Base-by-base conservation (phyloP, 2,888 invertebrate species). In the Craniophora ligustri region DNA sequence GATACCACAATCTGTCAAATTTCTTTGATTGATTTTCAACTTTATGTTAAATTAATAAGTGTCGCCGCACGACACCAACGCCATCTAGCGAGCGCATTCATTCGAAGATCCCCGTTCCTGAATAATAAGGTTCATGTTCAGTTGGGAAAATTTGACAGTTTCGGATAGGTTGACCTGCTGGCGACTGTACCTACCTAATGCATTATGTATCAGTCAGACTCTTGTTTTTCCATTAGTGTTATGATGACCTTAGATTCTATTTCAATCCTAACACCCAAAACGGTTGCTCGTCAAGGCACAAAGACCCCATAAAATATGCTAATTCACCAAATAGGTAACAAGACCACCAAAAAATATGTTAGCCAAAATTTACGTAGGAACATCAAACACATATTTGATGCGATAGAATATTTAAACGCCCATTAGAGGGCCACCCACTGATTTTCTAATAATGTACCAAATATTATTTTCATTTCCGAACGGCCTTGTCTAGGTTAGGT, bases 381-480 rank as follows among this genome's bases (percentile, higher is more conserved):
- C 32, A 59, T 56, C 18, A 42, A 54, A 59, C 47, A 56, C 53
- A 36, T 47, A 54, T 47, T 63, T 59, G 48, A 68, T 67, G 32
- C 42, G 55, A 56, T 62, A 53, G 56, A 65, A 63, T 73, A 72
- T 67, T 65, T 63, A 71, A 71, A 54, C 42, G 45, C 13, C 39
- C 74, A 67, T 67, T 70, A 75, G 53, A 40, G 47, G 50, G 21
- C 63, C 57, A 28, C 49, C 71, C 51, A 73, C 67, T 64, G 70
- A 70, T 78, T 78, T 78, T 72, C 72, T 72, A 75, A 78, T 75
- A 76, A 70, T 74, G 66, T 76, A 73, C 60, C 63, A 67, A 75
- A 81, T 79, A 76, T 81, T 76, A 75, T 81, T 74, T 74, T 81
- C 69, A 79, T 83, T 82, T 82, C 78, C 76, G 75, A 80, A 72